Evolutionary conservation across 1,140 invertebrate genomes (phyloP).

Genomic region (Hypothenemus hampei): DNA sequence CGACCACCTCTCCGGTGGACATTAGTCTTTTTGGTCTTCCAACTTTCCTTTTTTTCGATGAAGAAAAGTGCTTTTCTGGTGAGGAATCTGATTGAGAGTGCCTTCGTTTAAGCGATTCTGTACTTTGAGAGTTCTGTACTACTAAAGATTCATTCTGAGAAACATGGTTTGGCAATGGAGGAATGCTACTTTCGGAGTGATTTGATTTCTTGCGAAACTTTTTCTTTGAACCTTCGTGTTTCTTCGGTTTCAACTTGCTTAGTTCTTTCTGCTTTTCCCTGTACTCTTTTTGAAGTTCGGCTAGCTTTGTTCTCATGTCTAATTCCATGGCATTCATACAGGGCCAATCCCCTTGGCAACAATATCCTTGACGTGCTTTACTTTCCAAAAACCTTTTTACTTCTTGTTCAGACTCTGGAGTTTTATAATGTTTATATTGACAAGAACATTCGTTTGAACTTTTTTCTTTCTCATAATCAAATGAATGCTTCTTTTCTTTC

Average conservation of each 20-base stretch:
- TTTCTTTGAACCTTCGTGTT: constrained; percentile 45
- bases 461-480: constrained; percentile 14
- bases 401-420: constrained; percentile 47
- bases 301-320: constrained; percentile 72
- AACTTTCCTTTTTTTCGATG: constrained; percentile 78
- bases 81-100: constrained; percentile 19
- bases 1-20: constrained; percentile 55
- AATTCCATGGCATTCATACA: constrained; percentile 70
- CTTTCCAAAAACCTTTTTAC: constrained; percentile 47
- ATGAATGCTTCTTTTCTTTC: constrained; percentile 13
- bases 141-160: background rate
- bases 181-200: constrained; percentile 34
- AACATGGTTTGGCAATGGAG: constrained; percentile 43
- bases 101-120: constrained; percentile 12
- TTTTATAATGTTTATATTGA: constrained; percentile 44
- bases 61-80: constrained; percentile 51
- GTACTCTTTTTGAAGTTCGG: constrained; percentile 75
- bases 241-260: constrained; percentile 60
- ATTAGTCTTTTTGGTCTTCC: constrained; percentile 72
- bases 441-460: constrained; percentile 30
- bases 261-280: constrained; percentile 78
- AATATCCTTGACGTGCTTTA: constrained; percentile 37
- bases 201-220: constrained; percentile 44
- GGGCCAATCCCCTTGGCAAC: constrained; percentile 49
- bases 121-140: background rate